A percentile compares a stretch with the other conserved stretches of the same genome.
Evolutionary conservation across 2,888 invertebrate species (phyloP).

Genomic region (Pimpla rufipes): DNA sequence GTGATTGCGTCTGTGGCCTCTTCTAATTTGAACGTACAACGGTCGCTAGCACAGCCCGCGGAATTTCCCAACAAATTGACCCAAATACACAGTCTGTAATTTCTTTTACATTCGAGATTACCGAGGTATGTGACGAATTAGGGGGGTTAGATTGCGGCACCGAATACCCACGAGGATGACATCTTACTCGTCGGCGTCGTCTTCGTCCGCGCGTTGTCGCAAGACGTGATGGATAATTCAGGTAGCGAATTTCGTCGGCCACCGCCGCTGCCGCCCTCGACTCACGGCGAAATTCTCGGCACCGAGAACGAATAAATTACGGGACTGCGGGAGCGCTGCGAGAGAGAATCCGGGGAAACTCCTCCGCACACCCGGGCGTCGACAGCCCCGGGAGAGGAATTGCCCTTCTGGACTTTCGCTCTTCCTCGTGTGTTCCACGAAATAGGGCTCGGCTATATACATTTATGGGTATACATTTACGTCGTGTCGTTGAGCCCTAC

Average conservation of each 20-base stretch:
- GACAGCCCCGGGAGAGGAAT: conserved; percentile 43
- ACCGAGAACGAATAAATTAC: conserved; percentile 48
- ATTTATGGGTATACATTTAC: conserved; percentile 23
- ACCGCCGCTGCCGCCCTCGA: conserved; percentile 13
- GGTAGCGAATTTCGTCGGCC: conserved; percentile 40
- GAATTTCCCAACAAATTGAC: background rate
- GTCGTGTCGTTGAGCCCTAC: conserved; percentile 30
- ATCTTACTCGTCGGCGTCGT: conserved; percentile 23
- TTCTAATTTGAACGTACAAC: background rate
- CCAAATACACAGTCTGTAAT: conserved; percentile 8
- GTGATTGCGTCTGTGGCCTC: background rate
- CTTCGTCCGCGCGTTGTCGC: conserved; percentile 12
- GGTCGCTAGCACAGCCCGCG: background rate
- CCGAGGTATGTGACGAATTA: background rate
- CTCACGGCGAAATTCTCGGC: conserved; percentile 37
- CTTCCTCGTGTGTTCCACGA: conserved; percentile 27
- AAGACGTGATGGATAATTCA: conserved; percentile 51
- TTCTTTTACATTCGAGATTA: background rate
- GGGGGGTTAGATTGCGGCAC: conserved; percentile 3
- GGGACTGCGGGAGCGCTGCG: background rate
- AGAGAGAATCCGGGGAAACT: conserved; percentile 38
- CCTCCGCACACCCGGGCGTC: conserved; percentile 25
- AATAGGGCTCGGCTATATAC: conserved; percentile 26
- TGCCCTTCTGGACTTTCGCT: conserved; percentile 47
- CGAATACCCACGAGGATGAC: background rate